phyloP scores from a whole-genome alignment of 1,140 invertebrate genomes.

The Drosophila orena region DNA sequence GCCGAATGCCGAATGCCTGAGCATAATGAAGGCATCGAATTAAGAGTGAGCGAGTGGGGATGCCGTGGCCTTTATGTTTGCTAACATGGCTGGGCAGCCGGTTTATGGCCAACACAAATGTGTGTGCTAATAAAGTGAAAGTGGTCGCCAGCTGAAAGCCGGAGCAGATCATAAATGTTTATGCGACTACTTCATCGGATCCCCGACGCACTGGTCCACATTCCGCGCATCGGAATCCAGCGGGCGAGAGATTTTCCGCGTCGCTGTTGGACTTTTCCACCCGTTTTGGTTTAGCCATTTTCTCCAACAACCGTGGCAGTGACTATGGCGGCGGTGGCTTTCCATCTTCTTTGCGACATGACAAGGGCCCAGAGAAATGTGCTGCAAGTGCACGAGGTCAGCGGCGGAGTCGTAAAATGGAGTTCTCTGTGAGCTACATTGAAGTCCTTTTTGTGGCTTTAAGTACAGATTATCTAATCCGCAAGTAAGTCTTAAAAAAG shows the following conservation, averaged over 20 bases:
- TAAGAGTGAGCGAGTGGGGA: constrained; percentile 15
- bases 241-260: constrained; percentile 12
- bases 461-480: constrained; percentile 31
- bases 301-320: constrained; percentile 6
- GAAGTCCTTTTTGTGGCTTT: constrained; percentile 29
- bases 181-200: constrained; percentile 50
- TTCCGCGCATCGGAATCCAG: neutral
- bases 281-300: constrained; percentile 19
- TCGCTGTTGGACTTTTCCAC: constrained; percentile 1
- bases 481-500: constrained; percentile 12
- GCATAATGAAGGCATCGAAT: constrained; percentile 53
- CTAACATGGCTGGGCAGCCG: constrained; percentile 46
- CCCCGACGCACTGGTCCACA: constrained; percentile 14
- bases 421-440: constrained; percentile 27
- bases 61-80: constrained; percentile 37
- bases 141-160: constrained; percentile 36
- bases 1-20: constrained; percentile 33
- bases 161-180: constrained; percentile 68
- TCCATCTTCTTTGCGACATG: constrained; percentile 58
- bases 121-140: constrained; percentile 53
- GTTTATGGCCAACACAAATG: constrained; percentile 52
- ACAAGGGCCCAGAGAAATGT: constrained; percentile 52
- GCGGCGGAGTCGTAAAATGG: constrained; percentile 38
- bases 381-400: constrained; percentile 59
- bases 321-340: constrained; percentile 27